Conservation (phyloP, 2,113 vertebrate species). For the Pseudorasbora parva region DNA sequence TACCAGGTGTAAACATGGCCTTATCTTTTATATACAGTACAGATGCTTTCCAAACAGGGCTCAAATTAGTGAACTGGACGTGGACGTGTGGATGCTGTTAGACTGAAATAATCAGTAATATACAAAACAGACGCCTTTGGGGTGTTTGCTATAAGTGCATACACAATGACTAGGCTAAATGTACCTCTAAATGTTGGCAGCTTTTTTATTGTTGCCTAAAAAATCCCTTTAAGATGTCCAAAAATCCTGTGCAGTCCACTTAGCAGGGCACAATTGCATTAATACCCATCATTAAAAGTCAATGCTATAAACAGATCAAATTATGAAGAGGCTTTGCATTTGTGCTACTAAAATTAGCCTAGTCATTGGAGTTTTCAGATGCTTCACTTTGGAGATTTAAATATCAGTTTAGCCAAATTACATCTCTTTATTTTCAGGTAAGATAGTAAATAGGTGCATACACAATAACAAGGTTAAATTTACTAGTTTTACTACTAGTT, state of each 20-base stretch:
- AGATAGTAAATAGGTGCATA: too few species aligned
- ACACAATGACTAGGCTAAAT: neutral
- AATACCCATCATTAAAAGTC: neutral
- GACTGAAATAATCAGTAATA: neutral
- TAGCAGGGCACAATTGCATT: neutral
- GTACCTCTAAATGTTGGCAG: neutral
- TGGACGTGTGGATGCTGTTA: neutral
- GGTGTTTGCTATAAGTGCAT: neutral
- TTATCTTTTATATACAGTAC: constrained; percentile 25
- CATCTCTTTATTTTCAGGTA: neutral
- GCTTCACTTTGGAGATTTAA: neutral
- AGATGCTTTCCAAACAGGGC: neutral
- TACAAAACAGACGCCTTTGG: neutral
- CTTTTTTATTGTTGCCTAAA: neutral
- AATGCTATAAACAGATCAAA: neutral
- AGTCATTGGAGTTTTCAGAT: neutral
- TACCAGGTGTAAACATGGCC: too few species aligned
- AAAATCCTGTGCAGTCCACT: neutral
- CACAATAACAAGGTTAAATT: too few species aligned
- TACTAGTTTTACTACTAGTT: too few species aligned
- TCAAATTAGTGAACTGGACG: neutral
- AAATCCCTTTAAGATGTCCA: neutral
- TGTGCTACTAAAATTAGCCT: neutral
- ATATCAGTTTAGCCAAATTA: neutral
- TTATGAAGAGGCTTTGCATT: neutral